Base-by-base conservation (phyloP, 2,113 vertebrate genomes). In the Melospiza melodia region DNA sequence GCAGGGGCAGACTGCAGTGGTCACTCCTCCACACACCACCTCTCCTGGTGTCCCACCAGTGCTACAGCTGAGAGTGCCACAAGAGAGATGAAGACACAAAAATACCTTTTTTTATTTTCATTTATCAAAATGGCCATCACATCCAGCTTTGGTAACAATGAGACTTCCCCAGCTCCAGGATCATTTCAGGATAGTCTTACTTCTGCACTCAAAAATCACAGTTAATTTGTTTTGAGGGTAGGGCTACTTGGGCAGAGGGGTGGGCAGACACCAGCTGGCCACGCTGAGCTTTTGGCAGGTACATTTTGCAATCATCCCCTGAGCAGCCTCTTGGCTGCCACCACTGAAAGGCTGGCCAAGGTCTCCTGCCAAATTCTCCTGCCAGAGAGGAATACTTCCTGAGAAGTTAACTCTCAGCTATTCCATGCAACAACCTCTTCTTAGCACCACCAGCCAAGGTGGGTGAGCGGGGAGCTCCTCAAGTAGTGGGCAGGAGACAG, bases 341-440 rank as follows among this genome's bases (percentile, higher is more conserved):
- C n/a, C 59, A 79, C 61, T 5, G 15, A 79, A 91, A 52, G 92
- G 85, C 90, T 87, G 78, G 55, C 78, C 84, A 93, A 94, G 48
- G 46, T 71, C 84, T 96, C 90, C 88, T 72, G 41, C 74, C 84
- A 94, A 96, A 68, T 48, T 71, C 85, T 95, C 96, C 84, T 68
- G 91, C 68, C 28, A 33, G 63, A 71, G 52, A 62, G 81, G 54
- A 81, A 52, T 20, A 7, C 91, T 96, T 93, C 81, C 96, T 39
- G 3, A 89, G 95, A 94, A 97, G 87, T 97, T 96, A 97, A 97
- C 93, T 89, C 37, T 73, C 7, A 2, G 49, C 41, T 96, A 92
- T 74, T 88, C 55, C 55, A 57, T 0, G 3, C 41, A 67, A 46
- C 67, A 95, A 76, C 77, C 61, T 57, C 84, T 82, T 93, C 91